These are phyloP conservation scores for Platalea minor DNA, from an alignment of 2,797 vertebrate genomes.

Conservation along the genomic window DNA sequence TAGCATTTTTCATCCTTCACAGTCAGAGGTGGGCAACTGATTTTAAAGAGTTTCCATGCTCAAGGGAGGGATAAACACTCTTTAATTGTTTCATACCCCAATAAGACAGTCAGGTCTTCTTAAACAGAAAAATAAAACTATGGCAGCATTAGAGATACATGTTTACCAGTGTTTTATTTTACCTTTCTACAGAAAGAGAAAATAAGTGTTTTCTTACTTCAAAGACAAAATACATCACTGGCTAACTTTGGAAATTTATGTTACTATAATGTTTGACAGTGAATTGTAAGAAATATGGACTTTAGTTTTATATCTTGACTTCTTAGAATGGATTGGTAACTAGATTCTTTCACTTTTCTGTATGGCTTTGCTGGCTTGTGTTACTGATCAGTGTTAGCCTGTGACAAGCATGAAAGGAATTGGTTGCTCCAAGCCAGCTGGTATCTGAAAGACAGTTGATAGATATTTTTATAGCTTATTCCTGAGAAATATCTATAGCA, in stretches of 20 bases:
- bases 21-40: background rate
- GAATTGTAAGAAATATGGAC: background rate
- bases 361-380: background rate
- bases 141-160: accelerated
- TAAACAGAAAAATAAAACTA: background rate
- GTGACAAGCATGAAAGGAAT: background rate
- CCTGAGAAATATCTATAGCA: background rate
- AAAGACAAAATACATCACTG: background rate
- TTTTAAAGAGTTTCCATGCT: background rate
- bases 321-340: background rate
- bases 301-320: background rate
- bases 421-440: background rate
- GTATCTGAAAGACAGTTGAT: background rate
- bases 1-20: slow-evolving; percentile 1
- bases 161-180: background rate
- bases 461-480: background rate
- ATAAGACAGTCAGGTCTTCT: background rate
- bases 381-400: background rate
- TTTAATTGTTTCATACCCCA: background rate
- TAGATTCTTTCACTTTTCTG: background rate
- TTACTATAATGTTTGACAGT: background rate
- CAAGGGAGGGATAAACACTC: background rate
- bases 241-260: background rate
- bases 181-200: background rate
- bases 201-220: background rate